phyloP scores from a whole-genome alignment of 2,888 invertebrate genomes.

The Synergus gifuensis region DNA sequence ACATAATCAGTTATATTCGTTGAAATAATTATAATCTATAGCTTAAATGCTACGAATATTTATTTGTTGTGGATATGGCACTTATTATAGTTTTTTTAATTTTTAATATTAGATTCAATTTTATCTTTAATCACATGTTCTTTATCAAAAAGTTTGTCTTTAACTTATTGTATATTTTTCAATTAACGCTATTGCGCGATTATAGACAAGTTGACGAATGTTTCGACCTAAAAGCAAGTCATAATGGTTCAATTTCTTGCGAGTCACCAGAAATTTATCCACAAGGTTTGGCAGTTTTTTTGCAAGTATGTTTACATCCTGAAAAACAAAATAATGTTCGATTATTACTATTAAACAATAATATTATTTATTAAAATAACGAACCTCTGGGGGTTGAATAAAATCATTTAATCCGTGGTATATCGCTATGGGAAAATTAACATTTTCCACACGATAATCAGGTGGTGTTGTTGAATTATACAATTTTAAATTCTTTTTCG shows the following conservation, averaged over 20 bases:
- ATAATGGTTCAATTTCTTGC: constrained; percentile 35
- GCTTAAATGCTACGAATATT: no score
- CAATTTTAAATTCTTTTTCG: constrained; percentile 60
- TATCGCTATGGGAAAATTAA: constrained; percentile 77
- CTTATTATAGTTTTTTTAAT: no score
- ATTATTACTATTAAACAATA: background rate
- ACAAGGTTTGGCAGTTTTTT: constrained; percentile 25
- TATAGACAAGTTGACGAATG: constrained; percentile 1
- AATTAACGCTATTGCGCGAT: background rate
- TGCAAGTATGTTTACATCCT: constrained; percentile 31
- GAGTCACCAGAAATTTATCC: background rate
- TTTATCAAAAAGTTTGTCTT: no score
- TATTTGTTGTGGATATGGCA: no score
- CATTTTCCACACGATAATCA: constrained; percentile 76
- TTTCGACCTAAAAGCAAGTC: constrained; percentile 24
- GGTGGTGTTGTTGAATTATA: constrained; percentile 75
- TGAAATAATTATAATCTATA: no score
- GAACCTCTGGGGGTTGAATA: constrained; percentile 69
- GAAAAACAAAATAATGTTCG: background rate
- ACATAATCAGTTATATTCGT: no score
- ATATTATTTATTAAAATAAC: background rate
- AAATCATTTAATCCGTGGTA: constrained; percentile 79
- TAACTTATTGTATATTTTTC: no score
- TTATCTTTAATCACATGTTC: no score
- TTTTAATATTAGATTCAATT: no score